Conservation (phyloP, 2,888 invertebrate species). For the Tubulanus polymorphus region DNA sequence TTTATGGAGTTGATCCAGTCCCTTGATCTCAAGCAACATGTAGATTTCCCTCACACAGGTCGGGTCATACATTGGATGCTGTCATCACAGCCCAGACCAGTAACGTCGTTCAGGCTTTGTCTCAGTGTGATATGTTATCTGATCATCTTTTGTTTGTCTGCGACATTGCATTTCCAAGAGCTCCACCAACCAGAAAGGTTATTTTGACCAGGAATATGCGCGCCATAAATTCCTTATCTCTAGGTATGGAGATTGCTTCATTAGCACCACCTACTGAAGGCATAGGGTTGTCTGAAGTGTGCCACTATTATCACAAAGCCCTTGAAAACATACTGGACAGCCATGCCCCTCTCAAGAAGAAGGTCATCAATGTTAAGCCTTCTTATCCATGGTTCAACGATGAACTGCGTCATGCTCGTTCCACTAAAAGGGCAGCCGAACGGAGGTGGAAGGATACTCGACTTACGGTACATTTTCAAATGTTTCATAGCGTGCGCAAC, state of each 20-base stretch:
- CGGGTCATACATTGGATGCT: neutral
- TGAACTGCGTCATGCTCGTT: neutral
- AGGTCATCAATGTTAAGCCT: neutral
- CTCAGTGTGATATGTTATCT: neutral
- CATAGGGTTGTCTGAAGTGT: too few species aligned
- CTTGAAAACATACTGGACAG: too few species aligned
- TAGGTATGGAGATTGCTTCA: too few species aligned
- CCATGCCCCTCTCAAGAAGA: neutral
- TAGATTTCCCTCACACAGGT: neutral
- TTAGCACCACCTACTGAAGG: too few species aligned
- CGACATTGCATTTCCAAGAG: too few species aligned
- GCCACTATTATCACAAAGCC: too few species aligned
- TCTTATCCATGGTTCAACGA: neutral
- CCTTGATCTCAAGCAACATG: neutral
- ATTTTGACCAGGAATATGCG: too few species aligned
- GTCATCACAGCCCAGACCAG: neutral
- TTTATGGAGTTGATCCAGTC: neutral
- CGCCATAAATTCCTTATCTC: too few species aligned
- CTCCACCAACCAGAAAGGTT: too few species aligned
- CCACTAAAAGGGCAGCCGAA: neutral
- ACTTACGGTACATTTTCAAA: neutral
- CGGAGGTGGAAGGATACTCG: neutral
- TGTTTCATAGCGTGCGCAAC: neutral
- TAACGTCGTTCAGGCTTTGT: neutral
- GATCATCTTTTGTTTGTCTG: neutral